Conservation (phyloP, 2,113 vertebrate genomes). For the Rousettus leschenaultii region DNA sequence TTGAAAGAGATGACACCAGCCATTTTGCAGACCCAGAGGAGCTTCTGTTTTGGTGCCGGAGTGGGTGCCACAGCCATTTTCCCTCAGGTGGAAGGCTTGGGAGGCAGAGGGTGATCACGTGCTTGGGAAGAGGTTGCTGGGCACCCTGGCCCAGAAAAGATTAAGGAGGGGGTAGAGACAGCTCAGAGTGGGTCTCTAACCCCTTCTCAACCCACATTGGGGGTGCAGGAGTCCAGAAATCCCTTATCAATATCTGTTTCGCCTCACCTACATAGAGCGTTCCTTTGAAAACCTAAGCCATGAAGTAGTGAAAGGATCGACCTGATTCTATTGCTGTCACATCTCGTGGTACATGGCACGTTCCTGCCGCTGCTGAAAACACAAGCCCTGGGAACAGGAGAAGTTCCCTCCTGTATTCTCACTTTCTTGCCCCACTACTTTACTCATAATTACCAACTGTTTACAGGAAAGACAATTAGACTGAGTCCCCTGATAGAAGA, state of each 20-base stretch:
- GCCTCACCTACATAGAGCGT: not conserved
- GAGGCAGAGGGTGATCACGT: not conserved
- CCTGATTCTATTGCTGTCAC: not conserved
- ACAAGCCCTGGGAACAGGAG: not conserved
- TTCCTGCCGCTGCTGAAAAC: not conserved
- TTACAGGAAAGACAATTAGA: not conserved
- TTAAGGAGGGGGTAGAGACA: not conserved
- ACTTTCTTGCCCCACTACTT: constrained; percentile 30
- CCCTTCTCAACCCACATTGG: not conserved
- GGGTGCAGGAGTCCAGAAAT: not conserved
- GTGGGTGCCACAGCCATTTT: not conserved
- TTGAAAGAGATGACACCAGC: not conserved
- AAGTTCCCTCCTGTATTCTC: not conserved
- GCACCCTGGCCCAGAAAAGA: not conserved
- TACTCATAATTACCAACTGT: not conserved
- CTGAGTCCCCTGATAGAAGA: constrained; percentile 16
- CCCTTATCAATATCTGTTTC: not conserved
- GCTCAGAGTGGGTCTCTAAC: not conserved
- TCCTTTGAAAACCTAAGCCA: not conserved
- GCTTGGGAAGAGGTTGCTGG: not conserved
- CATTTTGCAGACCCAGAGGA: not conserved
- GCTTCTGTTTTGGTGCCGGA: not conserved
- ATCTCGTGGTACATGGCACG: rapidly evolving
- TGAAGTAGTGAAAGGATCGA: not conserved
- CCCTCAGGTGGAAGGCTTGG: not conserved